Evolutionary conservation across 2,888 invertebrate species (phyloP), one percentile per base, ranked within the genome.

Genomic region (Lymantria dispar): DNA sequence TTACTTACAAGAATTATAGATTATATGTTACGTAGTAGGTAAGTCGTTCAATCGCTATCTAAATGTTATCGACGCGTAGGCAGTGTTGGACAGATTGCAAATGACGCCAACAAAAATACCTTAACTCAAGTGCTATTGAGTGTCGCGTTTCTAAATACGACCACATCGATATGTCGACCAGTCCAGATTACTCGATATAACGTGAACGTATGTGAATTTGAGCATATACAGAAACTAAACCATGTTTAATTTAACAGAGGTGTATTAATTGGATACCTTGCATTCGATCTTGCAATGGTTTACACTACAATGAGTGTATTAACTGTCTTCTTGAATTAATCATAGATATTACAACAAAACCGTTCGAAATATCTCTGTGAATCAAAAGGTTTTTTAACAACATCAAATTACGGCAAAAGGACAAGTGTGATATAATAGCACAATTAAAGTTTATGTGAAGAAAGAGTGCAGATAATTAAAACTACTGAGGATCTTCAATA

Each of bases 91-190:
- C 52, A 51, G 52, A 51, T 51, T 49, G 49, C 45, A 45, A 13
- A 40, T 50, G 59, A 52, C 54, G 49, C 38, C 47, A 58, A 49
- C 45, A 43, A 54, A 58, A 60, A 50, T 49, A 55, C 50, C 54
- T 49, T 57, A 53, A 55, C 58, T 54, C 46, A 48, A 58, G 55
- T 55, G 58, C 44, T 54, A 51, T 38, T 42, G 52, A 43, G 49
- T 55, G 43, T 55, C 53, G 48, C 47, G 31, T 58, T 48, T 40
- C 48, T 45, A 37, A 50, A 41, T 50, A 50, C 40, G 45, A 48
- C 40, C 45, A 43, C 22, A 30, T 47, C 43, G 7, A 47, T 44
- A 29, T 47, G 37, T 54, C 36, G 44, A 50, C 40, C 43, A 13
- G 30, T 40, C 9, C 44, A 33, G 50, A 44, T 53, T 50, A 37